Conservation (phyloP, 2,888 invertebrate species). For the Labia minor region DNA sequence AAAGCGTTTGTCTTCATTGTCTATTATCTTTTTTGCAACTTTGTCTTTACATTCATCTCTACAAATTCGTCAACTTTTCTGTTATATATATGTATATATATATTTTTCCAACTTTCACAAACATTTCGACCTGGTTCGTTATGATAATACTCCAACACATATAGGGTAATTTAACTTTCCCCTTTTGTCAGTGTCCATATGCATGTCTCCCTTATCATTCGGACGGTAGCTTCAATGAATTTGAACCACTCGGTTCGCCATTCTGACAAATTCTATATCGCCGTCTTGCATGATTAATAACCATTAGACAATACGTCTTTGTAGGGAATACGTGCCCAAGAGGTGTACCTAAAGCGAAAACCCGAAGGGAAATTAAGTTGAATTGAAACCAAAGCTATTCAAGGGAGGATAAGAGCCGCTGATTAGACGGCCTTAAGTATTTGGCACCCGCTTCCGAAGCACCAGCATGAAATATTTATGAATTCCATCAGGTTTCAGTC, state of each 20-base stretch:
- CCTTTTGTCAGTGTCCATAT: not conserved
- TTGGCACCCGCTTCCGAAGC: too few species aligned
- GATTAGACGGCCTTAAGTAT: not conserved
- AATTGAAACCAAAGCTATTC: not conserved
- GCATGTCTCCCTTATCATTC: not conserved
- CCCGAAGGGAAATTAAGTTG: not conserved
- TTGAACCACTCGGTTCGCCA: too few species aligned
- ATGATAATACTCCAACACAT: not conserved
- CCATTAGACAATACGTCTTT: not conserved
- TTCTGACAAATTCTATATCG: not conserved
- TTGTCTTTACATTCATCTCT: not conserved
- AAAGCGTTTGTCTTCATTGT: too few species aligned
- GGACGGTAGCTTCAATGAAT: not conserved
- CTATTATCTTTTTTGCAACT: not conserved
- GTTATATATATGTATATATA: too few species aligned
- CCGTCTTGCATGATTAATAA: not conserved
- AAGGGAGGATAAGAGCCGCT: not conserved
- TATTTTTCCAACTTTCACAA: too few species aligned
- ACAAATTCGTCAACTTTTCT: not conserved
- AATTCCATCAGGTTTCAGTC: too few species aligned
- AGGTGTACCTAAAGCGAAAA: not conserved
- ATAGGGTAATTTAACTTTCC: not conserved
- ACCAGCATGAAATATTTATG: too few species aligned
- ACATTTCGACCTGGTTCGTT: too few species aligned
- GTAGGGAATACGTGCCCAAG: not conserved